phyloP scores from a whole-genome alignment of 2,888 invertebrate genomes.

The Dicranocentrus wangi region DNA sequence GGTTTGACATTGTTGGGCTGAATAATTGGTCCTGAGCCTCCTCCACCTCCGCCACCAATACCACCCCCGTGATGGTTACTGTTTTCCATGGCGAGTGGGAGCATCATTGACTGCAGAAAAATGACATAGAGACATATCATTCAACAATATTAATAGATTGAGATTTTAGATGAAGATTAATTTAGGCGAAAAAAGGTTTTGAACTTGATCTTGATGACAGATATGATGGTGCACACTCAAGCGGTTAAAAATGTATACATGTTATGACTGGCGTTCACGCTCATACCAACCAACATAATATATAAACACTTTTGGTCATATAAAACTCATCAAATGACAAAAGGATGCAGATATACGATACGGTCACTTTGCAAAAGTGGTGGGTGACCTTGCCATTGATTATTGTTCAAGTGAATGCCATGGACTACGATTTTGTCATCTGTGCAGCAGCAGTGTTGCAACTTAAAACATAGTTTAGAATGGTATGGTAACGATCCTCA shows the following conservation, averaged over 20 bases:
- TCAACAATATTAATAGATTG: neutral
- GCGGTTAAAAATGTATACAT: no score
- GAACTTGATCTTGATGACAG: no score
- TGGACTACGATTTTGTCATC: slow-evolving; percentile 4
- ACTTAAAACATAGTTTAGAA: neutral
- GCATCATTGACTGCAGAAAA: slow-evolving; percentile 53
- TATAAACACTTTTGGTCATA: neutral
- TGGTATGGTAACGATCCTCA: neutral
- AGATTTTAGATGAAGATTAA: neutral
- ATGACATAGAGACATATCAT: neutral
- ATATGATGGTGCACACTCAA: no score
- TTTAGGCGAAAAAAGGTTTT: neutral
- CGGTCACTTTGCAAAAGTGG: slow-evolving; percentile 1
- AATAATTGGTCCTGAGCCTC: slow-evolving; percentile 13
- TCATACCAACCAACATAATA: neutral
- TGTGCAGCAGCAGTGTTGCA: neutral
- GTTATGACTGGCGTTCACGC: no score
- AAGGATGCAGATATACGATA: neutral
- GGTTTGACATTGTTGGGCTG: slow-evolving; percentile 34
- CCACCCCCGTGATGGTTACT: slow-evolving; percentile 52
- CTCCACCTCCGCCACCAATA: slow-evolving; percentile 37
- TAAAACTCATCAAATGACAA: neutral
- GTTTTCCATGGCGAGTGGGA: slow-evolving; percentile 58
- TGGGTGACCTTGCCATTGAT: slow-evolving; percentile 59
- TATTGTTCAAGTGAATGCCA: slow-evolving; percentile 44